Percentiles rank a stretch among this genome's conserved stretches.
Conservation (phyloP, 1,140 invertebrate species). For the Daktulosphaira vitifoliae region DNA sequence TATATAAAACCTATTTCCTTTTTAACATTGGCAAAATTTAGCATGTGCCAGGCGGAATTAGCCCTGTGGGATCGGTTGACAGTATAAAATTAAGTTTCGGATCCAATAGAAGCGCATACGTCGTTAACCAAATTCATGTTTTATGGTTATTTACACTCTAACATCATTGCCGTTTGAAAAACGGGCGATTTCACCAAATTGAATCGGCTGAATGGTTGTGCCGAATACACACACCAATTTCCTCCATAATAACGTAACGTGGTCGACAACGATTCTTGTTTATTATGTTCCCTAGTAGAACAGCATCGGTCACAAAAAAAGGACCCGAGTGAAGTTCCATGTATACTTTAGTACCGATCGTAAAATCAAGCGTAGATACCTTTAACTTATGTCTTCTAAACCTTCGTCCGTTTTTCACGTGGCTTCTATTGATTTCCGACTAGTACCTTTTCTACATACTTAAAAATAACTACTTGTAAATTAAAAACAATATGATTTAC, state of each 20-base stretch:
- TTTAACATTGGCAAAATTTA: neutral
- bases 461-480: too few species aligned
- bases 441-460: too few species aligned
- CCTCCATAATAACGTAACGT: neutral
- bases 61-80: neutral
- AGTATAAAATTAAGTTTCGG: constrained; percentile 5
- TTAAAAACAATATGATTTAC: too few species aligned
- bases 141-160: neutral
- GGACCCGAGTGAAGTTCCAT: too few species aligned
- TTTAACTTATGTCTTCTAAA: too few species aligned
- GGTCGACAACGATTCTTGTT: too few species aligned
- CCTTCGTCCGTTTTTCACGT: too few species aligned
- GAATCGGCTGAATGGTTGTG: neutral
- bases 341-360: too few species aligned
- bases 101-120: neutral
- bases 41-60: neutral
- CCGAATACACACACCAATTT: neutral
- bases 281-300: too few species aligned
- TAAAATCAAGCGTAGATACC: too few species aligned
- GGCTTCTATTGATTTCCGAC: too few species aligned
- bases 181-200: constrained; percentile 5
- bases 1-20: constrained; percentile 18
- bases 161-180: neutral
- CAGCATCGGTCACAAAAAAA: too few species aligned
- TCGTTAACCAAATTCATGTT: constrained; percentile 22